Evolutionary conservation across 2,113 vertebrate genomes (phyloP).

Genomic region (Melanerpes formicivorus): DNA sequence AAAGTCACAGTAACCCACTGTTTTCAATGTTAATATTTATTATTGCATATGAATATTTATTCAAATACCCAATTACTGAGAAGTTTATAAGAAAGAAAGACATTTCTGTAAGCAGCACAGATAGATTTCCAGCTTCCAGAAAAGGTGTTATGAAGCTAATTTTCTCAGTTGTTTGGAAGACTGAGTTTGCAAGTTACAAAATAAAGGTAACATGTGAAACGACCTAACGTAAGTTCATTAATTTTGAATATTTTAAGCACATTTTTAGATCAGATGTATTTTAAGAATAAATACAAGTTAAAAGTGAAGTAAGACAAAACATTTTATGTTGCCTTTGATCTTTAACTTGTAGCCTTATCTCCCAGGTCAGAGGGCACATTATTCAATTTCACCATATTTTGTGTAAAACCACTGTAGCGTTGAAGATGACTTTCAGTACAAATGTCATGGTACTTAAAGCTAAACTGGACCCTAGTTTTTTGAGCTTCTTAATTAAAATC

Average conservation of each 20-base stretch:
- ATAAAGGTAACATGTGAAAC: not conserved
- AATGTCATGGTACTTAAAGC: constrained; percentile 87
- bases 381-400: constrained; percentile 87
- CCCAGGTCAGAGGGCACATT: constrained; percentile 80
- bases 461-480: constrained; percentile 82
- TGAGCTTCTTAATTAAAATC: constrained; percentile 87
- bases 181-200: not conserved
- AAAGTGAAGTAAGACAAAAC: constrained; percentile 75
- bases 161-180: not conserved
- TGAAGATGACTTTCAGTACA: constrained; percentile 86
- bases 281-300: constrained; percentile 68
- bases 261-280: constrained; percentile 44
- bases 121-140: not conserved
- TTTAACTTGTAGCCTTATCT: constrained; percentile 86
- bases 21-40: not conserved
- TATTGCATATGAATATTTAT: not conserved
- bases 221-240: not conserved
- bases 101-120: not conserved
- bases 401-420: constrained; percentile 85
- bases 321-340: constrained; percentile 81
- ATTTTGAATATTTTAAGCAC: constrained; percentile 26
- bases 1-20: not conserved
- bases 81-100: not conserved
- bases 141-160: not conserved
- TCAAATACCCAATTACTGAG: not conserved